Conservation (phyloP, 2,888 invertebrate species). For the Tiliacea citrago region DNA sequence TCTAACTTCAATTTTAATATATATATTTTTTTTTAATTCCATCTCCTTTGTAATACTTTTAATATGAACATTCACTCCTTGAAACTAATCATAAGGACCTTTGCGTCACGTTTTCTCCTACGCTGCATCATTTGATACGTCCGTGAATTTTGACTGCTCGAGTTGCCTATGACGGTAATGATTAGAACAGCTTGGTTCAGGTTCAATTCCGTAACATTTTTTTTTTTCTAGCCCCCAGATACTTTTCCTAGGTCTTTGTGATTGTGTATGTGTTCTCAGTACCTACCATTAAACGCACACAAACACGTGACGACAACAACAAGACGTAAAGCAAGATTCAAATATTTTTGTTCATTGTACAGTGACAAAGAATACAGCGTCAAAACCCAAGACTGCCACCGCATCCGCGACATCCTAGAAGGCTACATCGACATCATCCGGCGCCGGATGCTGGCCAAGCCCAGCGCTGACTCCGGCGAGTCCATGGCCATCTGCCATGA, state of each 20-base stretch:
- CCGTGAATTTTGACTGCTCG: background rate
- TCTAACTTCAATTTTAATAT: too few relatives aligned
- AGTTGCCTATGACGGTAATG: background rate
- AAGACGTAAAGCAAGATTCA: too few relatives aligned
- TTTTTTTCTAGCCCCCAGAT: too few relatives aligned
- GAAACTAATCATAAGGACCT: background rate
- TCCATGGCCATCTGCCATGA: conserved; percentile 93
- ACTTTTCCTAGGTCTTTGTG: too few relatives aligned
- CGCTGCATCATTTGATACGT: background rate
- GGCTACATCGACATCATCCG: conserved; percentile 99
- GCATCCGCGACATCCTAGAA: conserved; percentile 98
- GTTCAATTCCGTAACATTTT: too few relatives aligned
- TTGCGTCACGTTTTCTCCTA: background rate
- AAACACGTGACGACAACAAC: too few relatives aligned
- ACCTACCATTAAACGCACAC: too few relatives aligned
- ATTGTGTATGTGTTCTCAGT: too few relatives aligned
- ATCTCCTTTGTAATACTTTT: background rate
- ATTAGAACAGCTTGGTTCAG: background rate
- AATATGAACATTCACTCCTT: background rate
- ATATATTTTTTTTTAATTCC: background rate
- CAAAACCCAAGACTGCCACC: conserved; percentile 99
- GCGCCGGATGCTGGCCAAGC: conserved; percentile 97
- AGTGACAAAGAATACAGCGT: conserved; percentile 99
- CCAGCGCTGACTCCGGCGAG: conserved; percentile 96
- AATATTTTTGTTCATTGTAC: too few relatives aligned